phyloP scores from a whole-genome alignment of 2,113 vertebrate genomes.

The Ciconia maguari region DNA sequence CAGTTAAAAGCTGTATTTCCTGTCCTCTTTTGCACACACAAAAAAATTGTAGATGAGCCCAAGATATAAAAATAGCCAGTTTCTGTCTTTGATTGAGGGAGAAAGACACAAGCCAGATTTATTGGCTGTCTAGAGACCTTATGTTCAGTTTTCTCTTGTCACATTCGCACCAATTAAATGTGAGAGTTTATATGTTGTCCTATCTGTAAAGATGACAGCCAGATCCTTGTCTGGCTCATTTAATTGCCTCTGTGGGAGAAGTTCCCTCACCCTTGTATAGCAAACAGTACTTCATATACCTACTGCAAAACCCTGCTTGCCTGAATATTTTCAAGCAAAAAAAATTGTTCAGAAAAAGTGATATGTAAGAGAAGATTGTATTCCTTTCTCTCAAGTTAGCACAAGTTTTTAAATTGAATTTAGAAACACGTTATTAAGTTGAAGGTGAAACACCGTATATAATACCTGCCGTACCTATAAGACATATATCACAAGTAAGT shows the following conservation, averaged over 20 bases:
- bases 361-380: background rate
- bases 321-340: background rate
- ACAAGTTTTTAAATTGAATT: background rate
- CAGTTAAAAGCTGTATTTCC: background rate
- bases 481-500: background rate
- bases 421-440: background rate
- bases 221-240: constrained; percentile 42
- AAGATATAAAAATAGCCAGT: constrained; percentile 37
- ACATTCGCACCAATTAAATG: constrained; percentile 66
- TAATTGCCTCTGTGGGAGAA: constrained; percentile 53
- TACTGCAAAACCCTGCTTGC: background rate
- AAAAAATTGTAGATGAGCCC: background rate
- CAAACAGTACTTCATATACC: background rate
- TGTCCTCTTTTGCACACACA: background rate
- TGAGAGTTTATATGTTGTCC: constrained; percentile 60
- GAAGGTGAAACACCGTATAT: background rate
- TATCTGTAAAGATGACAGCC: constrained; percentile 60
- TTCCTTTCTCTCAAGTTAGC: background rate
- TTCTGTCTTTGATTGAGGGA: constrained; percentile 33
- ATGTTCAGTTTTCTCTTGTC: constrained; percentile 62
- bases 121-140: constrained; percentile 62
- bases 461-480: background rate
- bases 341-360: background rate
- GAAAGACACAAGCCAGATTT: constrained; percentile 56
- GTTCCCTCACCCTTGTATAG: background rate